Conservation (phyloP, 1,140 invertebrate species). For the Drosophila kohkoa region DNA sequence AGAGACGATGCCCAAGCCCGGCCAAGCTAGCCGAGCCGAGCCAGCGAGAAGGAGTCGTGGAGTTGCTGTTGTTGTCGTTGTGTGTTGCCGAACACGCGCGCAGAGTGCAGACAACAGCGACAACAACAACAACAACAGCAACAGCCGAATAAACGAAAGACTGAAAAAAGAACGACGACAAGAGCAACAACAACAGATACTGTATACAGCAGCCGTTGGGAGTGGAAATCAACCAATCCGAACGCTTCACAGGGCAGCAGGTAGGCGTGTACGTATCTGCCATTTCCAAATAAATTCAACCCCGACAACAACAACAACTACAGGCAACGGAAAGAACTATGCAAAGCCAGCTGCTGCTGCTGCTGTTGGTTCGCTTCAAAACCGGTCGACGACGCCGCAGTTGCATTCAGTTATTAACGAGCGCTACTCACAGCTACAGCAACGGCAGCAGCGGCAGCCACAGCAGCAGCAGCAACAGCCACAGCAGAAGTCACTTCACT, state of each 20-base stretch:
- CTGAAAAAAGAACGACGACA: conserved; percentile 8
- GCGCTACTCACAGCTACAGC: conserved; percentile 75
- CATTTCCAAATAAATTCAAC: conserved; percentile 83
- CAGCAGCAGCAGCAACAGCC: conserved; percentile 50
- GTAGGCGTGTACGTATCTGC: conserved; percentile 80
- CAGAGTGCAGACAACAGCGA: conserved; percentile 20
- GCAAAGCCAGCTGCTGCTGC: conserved; percentile 41
- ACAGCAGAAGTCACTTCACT: conserved; percentile 68
- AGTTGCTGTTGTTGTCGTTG: conserved; percentile 5
- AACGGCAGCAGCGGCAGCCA: conserved; percentile 50
- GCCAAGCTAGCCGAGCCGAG: conserved; percentile 1
- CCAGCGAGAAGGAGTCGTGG: conserved; percentile 19
- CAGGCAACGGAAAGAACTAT: conserved; percentile 18
- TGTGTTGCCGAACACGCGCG: conserved; percentile 30
- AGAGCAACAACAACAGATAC: conserved; percentile 46
- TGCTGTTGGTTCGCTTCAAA: conserved; percentile 67
- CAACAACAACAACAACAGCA: conserved; percentile 24
- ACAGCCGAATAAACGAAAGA: conserved; percentile 1
- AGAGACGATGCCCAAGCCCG: conserved; percentile 25
- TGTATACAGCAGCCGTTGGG: conserved; percentile 48
- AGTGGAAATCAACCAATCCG: conserved; percentile 61
- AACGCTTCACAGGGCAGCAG: conserved; percentile 63
- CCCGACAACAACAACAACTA: conserved; percentile 49
- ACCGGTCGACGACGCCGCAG: conserved; percentile 74
- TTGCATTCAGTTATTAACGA: conserved; percentile 83